Base-by-base conservation (phyloP, 92 coral and sea anemone genomes). In the Scolanthus callimorphus region DNA sequence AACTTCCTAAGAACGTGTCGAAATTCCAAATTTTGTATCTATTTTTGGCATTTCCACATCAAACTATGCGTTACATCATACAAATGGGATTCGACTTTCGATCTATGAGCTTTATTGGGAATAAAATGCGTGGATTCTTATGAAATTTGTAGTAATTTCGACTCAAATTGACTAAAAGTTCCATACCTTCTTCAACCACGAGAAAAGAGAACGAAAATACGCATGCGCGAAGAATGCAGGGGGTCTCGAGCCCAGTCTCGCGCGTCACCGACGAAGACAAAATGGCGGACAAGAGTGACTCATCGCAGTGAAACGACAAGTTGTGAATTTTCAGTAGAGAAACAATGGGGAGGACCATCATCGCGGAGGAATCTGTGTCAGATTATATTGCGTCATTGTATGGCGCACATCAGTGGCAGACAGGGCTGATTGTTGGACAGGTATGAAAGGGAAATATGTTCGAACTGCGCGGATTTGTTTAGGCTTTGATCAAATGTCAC, bases 371-470 rank as follows among this genome's bases (percentile, higher is more conserved):
- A 59, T 49, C 60, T 19, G 84, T 91, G 6, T 81, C 60, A 12
- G 89, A 88, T 21, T 76, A 88, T 64, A 77, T 91, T 17, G 75
- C 83, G 2, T 83, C 83, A 26, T 58, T 91, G 20, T 91, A 79
- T 69, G 97, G 97, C 8, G 67, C 62, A 53, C 74, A 60, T 25
- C 69, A 76, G 30, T 91, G 97, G 96, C 91, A 82, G 55, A 54
- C 65, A 25, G 97, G 97, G 15, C 59, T 91, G 27, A 63, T 91
- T 27, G 61, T 91, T 24, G 97, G 97, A 37, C 97, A 91, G 89
- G 97, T 88, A 45, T 24, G 76, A 25, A 2, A 13, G 24, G n/a
- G n/a, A n/a, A n/a, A n/a, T n/a, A n/a, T n/a, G n/a, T n/a, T n/a
- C n/a, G n/a, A n/a, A n/a, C n/a, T n/a, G n/a, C n/a, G n/a, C n/a